These are phyloP conservation scores for Lutjanus campechanus DNA, from an alignment of 2,797 vertebrate species.

Conservation along the genomic window DNA sequence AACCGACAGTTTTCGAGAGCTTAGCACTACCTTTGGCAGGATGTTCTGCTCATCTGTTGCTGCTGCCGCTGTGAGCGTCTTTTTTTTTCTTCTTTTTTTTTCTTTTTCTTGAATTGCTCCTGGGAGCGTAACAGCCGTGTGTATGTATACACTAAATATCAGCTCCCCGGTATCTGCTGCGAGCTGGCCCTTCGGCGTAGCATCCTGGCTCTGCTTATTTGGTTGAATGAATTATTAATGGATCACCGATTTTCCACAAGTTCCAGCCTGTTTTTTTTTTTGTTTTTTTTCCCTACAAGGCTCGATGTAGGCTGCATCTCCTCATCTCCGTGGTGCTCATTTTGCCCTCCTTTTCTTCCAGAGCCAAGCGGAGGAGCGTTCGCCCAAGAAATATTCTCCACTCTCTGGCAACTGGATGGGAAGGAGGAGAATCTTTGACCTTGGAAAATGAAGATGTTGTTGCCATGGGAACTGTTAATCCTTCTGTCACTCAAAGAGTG, in stretches of 20 bases:
- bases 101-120: slow-evolving; percentile 44
- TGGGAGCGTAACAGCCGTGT: slow-evolving; percentile 57
- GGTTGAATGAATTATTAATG: slow-evolving; percentile 84
- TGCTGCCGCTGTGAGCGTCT: slow-evolving; percentile 55
- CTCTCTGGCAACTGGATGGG: slow-evolving; percentile 81
- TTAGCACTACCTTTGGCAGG: slow-evolving; percentile 70
- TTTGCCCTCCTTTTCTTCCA: slow-evolving; percentile 66
- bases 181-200: slow-evolving; percentile 63
- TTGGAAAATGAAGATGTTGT: slow-evolving; percentile 94
- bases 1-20: slow-evolving; percentile 65
- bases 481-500: slow-evolving; percentile 92
- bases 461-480: slow-evolving; percentile 96
- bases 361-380: slow-evolving; percentile 77
- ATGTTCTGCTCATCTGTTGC: slow-evolving; percentile 67
- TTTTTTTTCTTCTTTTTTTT: slow-evolving; percentile 23
- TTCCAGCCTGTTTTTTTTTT: slow-evolving; percentile 46
- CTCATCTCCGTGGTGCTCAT: slow-evolving; percentile 45
- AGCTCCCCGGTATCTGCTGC: slow-evolving; percentile 71
- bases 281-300: slow-evolving; percentile 18
- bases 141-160: slow-evolving; percentile 73
- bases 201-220: slow-evolving; percentile 76
- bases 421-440: slow-evolving; percentile 89
- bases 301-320: slow-evolving; percentile 41
- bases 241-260: slow-evolving; percentile 66
- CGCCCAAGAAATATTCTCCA: slow-evolving; percentile 79